Percentiles rank a stretch among this genome's conserved stretches.
phyloP scores from a whole-genome alignment of 2,888 invertebrate species.

The Noctuana brunneofusca region DNA sequence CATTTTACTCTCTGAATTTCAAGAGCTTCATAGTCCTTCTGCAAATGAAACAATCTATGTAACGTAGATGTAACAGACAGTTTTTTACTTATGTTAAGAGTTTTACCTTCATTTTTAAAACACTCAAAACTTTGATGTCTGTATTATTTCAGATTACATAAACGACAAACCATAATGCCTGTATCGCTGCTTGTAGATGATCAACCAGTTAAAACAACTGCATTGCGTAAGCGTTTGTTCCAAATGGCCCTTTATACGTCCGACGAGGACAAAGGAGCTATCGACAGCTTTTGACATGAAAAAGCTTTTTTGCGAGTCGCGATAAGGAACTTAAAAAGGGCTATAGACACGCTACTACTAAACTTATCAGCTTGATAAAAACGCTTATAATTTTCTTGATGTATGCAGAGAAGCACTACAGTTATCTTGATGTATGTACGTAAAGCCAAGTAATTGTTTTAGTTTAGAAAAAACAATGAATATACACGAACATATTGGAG shows the following conservation, averaged over 20 bases:
- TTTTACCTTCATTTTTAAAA: no score
- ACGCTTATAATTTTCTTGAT: conserved; percentile 50
- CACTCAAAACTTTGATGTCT: no score
- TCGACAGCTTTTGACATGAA: conserved; percentile 76
- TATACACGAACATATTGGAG: background rate
- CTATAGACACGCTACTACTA: conserved; percentile 51
- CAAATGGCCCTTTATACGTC: conserved; percentile 41
- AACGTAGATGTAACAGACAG: no score
- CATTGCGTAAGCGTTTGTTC: conserved; percentile 36
- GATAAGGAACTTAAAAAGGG: conserved; percentile 64
- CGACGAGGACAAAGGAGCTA: conserved; percentile 66
- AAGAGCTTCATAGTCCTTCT: no score
- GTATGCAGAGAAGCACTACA: conserved; percentile 54
- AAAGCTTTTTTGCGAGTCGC: conserved; percentile 75
- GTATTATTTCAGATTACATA: background rate
- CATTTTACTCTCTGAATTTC: no score
- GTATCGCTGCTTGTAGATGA: conserved; percentile 15
- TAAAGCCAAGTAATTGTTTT: conserved; percentile 2
- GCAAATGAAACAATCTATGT: no score
- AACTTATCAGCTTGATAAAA: conserved; percentile 60
- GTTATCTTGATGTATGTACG: conserved; percentile 41
- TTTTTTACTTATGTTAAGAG: no score
- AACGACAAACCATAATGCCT: conserved; percentile 1
- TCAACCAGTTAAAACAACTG: conserved; percentile 31
- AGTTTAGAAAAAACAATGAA: conserved; percentile 1